These are phyloP conservation scores for Drosophila subpulchrella DNA, from an alignment of 1,140 invertebrate genomes.

Conservation along the genomic window DNA sequence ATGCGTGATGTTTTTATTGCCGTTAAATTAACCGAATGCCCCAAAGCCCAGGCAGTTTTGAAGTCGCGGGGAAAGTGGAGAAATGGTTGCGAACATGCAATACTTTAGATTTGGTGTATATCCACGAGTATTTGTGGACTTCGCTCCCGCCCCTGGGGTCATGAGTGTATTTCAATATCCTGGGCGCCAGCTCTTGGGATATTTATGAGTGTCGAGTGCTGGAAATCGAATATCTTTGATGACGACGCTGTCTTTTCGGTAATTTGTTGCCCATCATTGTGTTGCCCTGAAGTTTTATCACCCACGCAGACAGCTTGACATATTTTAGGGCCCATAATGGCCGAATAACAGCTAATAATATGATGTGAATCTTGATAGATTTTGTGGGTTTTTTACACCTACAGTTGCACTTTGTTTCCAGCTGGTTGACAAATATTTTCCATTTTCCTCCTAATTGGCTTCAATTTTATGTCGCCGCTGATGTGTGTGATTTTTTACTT, in stretches of 20 bases:
- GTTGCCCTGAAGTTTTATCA: conserved; percentile 14
- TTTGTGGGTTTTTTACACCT: too few species aligned
- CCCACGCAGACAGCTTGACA: conserved; percentile 13
- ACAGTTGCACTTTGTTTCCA: conserved; percentile 8
- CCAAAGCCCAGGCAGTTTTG: background rate
- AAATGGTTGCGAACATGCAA: conserved; percentile 44
- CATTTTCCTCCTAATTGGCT: conserved; percentile 49
- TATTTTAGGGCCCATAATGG: conserved; percentile 28
- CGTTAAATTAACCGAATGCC: conserved; percentile 69
- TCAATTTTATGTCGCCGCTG: conserved; percentile 33
- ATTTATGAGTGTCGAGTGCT: conserved; percentile 49
- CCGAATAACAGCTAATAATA: conserved; percentile 25
- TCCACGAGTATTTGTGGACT: conserved; percentile 21
- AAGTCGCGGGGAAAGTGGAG: conserved; percentile 16
- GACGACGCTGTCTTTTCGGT: conserved; percentile 31
- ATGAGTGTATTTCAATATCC: conserved; percentile 42
- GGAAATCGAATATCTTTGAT: conserved; percentile 54
- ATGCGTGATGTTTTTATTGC: conserved; percentile 80
- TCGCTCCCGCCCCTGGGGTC: conserved; percentile 24
- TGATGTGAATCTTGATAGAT: conserved; percentile 1
- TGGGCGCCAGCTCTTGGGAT: conserved; percentile 31
- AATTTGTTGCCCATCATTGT: conserved; percentile 51
- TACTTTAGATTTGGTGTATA: conserved; percentile 29
- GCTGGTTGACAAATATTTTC: conserved; percentile 23
- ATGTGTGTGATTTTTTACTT: conserved; percentile 21